These are phyloP conservation scores for Penaeus chinensis DNA, from an alignment of 1,140 invertebrate species.

Conservation along the genomic window DNA sequence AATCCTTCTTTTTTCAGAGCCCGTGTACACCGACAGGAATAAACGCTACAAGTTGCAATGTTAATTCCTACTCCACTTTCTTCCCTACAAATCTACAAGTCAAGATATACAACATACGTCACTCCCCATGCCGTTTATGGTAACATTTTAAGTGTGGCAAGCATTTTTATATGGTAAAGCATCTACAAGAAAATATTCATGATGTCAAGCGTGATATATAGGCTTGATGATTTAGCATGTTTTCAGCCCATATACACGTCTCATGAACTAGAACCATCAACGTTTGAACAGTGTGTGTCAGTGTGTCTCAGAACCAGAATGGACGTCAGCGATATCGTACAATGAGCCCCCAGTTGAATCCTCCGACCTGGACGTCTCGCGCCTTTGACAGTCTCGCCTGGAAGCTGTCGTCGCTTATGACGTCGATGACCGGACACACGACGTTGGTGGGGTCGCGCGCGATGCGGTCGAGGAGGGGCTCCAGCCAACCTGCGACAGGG, in stretches of 20 bases:
- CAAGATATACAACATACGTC: too few species aligned
- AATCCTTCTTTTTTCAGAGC: too few species aligned
- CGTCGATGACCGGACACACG: conserved; percentile 90
- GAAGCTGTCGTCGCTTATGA: conserved; percentile 90
- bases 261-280: not conserved
- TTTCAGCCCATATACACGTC: not conserved
- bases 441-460: conserved; percentile 89
- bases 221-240: too few species aligned
- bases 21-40: too few species aligned
- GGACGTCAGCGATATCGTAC: conserved; percentile 31
- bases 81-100: too few species aligned
- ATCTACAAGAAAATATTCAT: too few species aligned
- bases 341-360: conserved; percentile 86
- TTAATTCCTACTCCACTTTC: too few species aligned
- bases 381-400: conserved; percentile 90
- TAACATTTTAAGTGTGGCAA: too few species aligned
- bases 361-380: conserved; percentile 89
- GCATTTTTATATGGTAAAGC: too few species aligned
- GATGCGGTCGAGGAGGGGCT: conserved; percentile 85
- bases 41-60: too few species aligned
- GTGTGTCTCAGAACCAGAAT: not conserved
- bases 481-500: conserved; percentile 72
- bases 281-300: not conserved
- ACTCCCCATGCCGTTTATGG: too few species aligned
- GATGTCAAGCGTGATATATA: too few species aligned